phyloP scores from a whole-genome alignment of 1,140 invertebrate species.

The Eubasilissa regina region DNA sequence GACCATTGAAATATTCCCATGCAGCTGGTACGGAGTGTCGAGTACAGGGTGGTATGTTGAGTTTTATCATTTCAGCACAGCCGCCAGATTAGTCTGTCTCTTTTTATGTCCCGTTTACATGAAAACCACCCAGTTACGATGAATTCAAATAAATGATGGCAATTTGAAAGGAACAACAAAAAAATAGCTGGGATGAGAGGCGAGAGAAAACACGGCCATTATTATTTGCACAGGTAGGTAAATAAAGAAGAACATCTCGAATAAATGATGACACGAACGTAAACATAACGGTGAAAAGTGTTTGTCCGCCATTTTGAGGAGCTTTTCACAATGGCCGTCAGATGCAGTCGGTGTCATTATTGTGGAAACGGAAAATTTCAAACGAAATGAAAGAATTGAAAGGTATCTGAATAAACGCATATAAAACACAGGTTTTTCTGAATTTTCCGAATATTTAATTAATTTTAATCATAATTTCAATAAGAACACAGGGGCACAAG shows the following conservation, averaged over 20 bases:
- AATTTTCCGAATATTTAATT: too few relatives aligned
- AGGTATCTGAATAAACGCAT: too few relatives aligned
- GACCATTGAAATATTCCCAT: too few relatives aligned
- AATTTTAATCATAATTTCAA: too few relatives aligned
- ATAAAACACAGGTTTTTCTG: too few relatives aligned
- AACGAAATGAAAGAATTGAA: too few relatives aligned
- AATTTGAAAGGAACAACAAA: conserved; percentile 46
- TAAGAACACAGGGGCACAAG: too few relatives aligned
- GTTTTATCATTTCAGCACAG: conserved; percentile 29
- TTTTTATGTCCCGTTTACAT: conserved; percentile 36
- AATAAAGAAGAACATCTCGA: conserved; percentile 49
- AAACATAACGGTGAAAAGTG: conserved; percentile 47
- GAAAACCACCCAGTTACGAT: conserved; percentile 41
- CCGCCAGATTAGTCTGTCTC: conserved; percentile 40
- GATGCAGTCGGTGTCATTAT: conserved; percentile 33
- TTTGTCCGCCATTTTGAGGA: conserved; percentile 24
- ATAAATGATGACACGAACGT: conserved; percentile 47
- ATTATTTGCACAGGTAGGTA: conserved; percentile 45
- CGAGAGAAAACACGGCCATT: conserved; percentile 45
- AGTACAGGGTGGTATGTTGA: background rate
- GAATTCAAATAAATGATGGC: conserved; percentile 46
- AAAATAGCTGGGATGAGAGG: conserved; percentile 39
- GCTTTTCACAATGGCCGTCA: conserved; percentile 33
- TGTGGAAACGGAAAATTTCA: background rate
- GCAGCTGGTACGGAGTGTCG: too few relatives aligned